These are phyloP conservation scores for Drosophila nr. perissopoda DNA, from an alignment of 2,888 invertebrate species.

Conservation along the genomic window DNA sequence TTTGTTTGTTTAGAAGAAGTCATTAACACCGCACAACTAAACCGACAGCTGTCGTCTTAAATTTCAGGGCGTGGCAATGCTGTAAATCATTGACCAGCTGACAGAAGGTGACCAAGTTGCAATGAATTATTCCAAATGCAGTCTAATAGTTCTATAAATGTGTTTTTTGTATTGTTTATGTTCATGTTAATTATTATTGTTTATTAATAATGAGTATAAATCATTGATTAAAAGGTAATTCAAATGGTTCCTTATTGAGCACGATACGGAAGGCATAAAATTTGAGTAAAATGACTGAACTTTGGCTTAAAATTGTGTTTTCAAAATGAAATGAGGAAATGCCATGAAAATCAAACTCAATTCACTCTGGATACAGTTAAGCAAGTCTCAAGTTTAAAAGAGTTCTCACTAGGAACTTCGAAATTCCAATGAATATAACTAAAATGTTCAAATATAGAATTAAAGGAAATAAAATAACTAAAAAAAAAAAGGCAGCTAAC, in stretches of 20 bases:
- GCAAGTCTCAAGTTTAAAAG: not conserved
- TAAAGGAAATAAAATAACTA: not conserved
- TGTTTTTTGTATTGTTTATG: not conserved
- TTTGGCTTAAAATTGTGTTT: not conserved
- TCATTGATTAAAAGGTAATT: not conserved
- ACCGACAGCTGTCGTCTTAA: constrained; percentile 41
- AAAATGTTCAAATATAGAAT: too few relatives aligned
- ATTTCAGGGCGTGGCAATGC: constrained; percentile 19
- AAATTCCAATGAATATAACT: too few relatives aligned
- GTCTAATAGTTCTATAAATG: not conserved
- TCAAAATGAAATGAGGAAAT: not conserved
- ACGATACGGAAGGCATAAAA: not conserved
- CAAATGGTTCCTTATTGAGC: not conserved
- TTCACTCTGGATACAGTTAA: not conserved
- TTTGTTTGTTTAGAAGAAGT: constrained; percentile 72
- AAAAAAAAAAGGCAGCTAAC: not conserved
- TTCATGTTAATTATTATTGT: too few relatives aligned
- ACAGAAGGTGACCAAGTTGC: not conserved
- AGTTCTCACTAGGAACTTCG: too few relatives aligned
- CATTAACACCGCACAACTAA: constrained; percentile 55
- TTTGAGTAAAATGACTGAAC: not conserved
- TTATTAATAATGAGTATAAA: not conserved
- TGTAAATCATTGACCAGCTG: not conserved
- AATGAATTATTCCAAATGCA: not conserved
- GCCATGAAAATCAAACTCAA: not conserved